Evolutionary conservation across 2,888 invertebrate species (phyloP).

Genomic region (Ptilodon capucinus): DNA sequence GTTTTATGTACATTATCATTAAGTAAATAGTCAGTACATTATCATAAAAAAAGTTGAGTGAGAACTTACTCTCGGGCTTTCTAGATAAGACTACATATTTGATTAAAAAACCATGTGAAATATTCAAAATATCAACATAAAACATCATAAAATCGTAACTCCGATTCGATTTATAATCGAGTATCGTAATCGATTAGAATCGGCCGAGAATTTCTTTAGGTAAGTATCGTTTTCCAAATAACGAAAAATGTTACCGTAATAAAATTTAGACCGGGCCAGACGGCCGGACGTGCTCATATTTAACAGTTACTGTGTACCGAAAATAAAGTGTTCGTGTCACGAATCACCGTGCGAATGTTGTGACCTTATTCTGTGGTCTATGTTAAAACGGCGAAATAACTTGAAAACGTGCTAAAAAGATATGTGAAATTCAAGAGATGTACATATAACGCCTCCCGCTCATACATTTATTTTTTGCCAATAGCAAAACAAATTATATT

Average conservation of each 20-base stretch:
- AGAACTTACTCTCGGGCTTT: no score
- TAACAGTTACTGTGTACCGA: slow-evolving; percentile 44
- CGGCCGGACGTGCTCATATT: slow-evolving; percentile 45
- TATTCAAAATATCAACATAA: no score
- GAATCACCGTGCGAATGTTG: slow-evolving; percentile 45
- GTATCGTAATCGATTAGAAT: slow-evolving; percentile 42
- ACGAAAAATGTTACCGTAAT: slow-evolving; percentile 41
- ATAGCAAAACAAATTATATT: no score
- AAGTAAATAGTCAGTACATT: no score
- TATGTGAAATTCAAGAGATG: no score
- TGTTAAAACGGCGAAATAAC: slow-evolving; percentile 12
- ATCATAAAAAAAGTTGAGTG: no score
- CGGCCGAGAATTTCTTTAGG: slow-evolving; percentile 35
- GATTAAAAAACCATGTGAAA: background rate
- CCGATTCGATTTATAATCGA: slow-evolving; percentile 41
- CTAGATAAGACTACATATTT: no score
- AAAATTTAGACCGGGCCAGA: slow-evolving; percentile 40
- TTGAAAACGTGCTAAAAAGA: background rate
- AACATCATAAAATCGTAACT: no score
- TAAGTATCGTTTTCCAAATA: slow-evolving; percentile 41
- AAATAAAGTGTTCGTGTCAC: slow-evolving; percentile 50
- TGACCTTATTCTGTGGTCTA: slow-evolving; percentile 38
- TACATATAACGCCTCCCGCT: no score
- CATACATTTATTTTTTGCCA: no score
- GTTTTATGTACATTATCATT: no score